Percentiles rank a stretch among this genome's conserved stretches.
Evolutionary conservation across 1,140 invertebrate genomes (phyloP).

Genomic region (Bemisia tabaci): DNA sequence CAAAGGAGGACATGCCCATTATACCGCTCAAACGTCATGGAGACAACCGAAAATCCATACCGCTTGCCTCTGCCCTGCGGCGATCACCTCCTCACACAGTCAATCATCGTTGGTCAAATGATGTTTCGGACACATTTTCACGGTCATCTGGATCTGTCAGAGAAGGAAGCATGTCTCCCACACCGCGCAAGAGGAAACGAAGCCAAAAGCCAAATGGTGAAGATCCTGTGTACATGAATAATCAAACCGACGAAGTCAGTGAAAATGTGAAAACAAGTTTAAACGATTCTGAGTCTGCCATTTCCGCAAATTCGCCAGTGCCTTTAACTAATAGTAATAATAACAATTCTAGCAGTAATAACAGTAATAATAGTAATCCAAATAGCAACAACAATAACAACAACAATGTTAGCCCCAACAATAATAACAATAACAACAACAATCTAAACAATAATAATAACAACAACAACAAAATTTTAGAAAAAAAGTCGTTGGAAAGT

Average conservation of each 20-base stretch:
- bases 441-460: constrained; percentile 2
- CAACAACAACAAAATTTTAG: neutral
- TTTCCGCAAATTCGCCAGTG: neutral
- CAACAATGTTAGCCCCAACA: constrained; percentile 4
- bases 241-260: neutral
- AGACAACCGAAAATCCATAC: neutral
- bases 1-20: neutral
- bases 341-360: constrained; percentile 1
- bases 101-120: neutral
- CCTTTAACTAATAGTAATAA: constrained; percentile 1
- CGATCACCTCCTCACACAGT: neutral
- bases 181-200: constrained; percentile 23
- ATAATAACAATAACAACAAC: constrained; percentile 7
- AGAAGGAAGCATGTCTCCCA: constrained; percentile 25
- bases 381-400: constrained; percentile 5
- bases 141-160: neutral
- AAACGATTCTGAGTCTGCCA: neutral
- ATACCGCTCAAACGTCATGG: neutral
- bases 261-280: neutral
- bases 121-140: neutral
- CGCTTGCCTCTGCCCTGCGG: neutral
- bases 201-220: constrained; percentile 13
- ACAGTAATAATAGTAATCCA: neutral
- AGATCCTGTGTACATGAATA: neutral
- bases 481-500: neutral